Conservation (phyloP, 2,113 vertebrate genomes). For the Eretmodus cyanostictus region DNA sequence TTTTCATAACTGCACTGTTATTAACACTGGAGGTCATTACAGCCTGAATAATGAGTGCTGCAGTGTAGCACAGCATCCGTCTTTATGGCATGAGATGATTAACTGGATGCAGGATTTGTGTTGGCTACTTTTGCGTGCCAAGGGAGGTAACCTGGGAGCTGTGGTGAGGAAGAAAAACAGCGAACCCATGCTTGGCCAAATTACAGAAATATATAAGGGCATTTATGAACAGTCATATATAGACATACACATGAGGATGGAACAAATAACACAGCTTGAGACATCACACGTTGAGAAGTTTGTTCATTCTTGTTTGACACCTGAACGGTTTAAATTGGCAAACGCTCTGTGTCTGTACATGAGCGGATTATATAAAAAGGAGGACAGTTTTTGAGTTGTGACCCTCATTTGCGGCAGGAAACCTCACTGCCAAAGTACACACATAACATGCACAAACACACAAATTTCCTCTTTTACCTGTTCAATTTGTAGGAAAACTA, state of each 20-base stretch:
- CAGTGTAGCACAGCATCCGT: neutral
- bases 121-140: constrained; percentile 18
- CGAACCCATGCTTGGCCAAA: neutral
- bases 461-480: neutral
- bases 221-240: neutral
- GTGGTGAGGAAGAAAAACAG: constrained; percentile 55
- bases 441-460: constrained; percentile 17
- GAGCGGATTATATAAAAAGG: neutral
- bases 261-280: neutral
- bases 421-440: constrained; percentile 46
- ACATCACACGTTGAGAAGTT: neutral
- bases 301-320: neutral
- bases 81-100: constrained; percentile 35
- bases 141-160: constrained; percentile 32
- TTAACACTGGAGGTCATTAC: neutral
- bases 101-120: constrained; percentile 37
- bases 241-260: neutral
- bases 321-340: neutral
- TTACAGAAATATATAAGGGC: constrained; percentile 17
- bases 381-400: constrained; percentile 28
- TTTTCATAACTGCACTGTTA: neutral
- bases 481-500: neutral
- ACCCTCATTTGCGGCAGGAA: constrained; percentile 36
- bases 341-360: neutral
- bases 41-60: neutral